These are phyloP conservation scores for Villa cingulata DNA, from an alignment of 2,888 invertebrate genomes.

Conservation along the genomic window DNA sequence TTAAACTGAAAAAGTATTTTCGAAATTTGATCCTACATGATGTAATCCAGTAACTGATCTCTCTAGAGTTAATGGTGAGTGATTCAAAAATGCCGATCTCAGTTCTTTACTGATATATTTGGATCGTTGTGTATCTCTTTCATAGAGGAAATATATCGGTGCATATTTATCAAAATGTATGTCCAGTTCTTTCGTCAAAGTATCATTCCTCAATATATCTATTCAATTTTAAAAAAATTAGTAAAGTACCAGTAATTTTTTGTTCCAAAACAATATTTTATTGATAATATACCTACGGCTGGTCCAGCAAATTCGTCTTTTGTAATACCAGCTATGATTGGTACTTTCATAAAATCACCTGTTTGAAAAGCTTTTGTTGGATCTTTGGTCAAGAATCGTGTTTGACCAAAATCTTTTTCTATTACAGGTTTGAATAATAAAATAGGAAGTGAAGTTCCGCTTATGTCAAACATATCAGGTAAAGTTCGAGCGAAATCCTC, in stretches of 20 bases:
- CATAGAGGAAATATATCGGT: slow-evolving; percentile 49
- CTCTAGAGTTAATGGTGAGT: slow-evolving; percentile 20
- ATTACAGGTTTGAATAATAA: slow-evolving; percentile 48
- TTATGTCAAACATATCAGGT: slow-evolving; percentile 33
- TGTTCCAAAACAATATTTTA: too few species aligned
- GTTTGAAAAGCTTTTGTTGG: slow-evolving; percentile 44
- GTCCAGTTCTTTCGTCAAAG: slow-evolving; percentile 41
- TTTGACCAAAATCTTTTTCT: slow-evolving; percentile 51
- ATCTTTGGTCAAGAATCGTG: slow-evolving; percentile 48
- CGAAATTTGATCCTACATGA: background rate
- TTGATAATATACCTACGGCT: slow-evolving; percentile 47
- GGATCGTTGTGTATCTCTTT: slow-evolving; percentile 41
- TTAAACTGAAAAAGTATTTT: background rate
- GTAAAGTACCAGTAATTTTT: background rate
- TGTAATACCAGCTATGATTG: slow-evolving; percentile 51
- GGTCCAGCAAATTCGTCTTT: slow-evolving; percentile 51
- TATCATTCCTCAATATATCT: slow-evolving; percentile 43
- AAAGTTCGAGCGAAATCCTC: background rate
- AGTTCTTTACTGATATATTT: slow-evolving; percentile 39
- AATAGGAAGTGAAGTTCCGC: slow-evolving; percentile 28
- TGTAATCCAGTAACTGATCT: slow-evolving; percentile 20
- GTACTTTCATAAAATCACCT: slow-evolving; percentile 47
- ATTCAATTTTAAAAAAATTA: too few species aligned
- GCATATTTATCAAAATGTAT: slow-evolving; percentile 47
- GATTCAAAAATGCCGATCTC: slow-evolving; percentile 28